Base-by-base conservation (phyloP, 23 tunicate species). In the Botrylloides violaceus region DNA sequence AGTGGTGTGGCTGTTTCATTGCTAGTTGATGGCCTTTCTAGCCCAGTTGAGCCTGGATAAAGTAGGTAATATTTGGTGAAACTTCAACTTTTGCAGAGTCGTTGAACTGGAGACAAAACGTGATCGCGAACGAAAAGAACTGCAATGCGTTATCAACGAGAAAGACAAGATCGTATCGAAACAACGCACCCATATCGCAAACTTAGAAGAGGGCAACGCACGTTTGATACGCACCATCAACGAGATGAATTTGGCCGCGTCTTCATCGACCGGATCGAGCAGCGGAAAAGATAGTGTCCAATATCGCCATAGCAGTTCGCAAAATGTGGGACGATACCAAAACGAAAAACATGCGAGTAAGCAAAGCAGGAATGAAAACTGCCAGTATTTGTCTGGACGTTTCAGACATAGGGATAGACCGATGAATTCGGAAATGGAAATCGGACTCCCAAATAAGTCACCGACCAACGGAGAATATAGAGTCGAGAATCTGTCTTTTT, bases 91-190 rank as follows among this genome's bases (percentile, higher is more conserved):
- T 75, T 68, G 26, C 39, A 77, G 81, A 25, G n/a, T 77, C 27
- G 34, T 48, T 21, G 56, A 79, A 31, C 53, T 22, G 24, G 76
- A 80, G 49, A 32, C 70, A 36, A 64, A 72, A 32, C 78, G 63
- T 1, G 37, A 72, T 30, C 70, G 78, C 4, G 85, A 80, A 61
- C 71, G 77, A 29, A 29, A 57, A n/a, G 72, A 80, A 58, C 47
- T 48, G 18, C 77, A 72, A 31, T 49, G 72, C 30, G 36, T 80
- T 6, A 36, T 80, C 32, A 70, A 80, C 28, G 59, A 49, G 30
- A 80, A 80, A 60, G 85, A 80, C 63, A 49, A 18, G 29, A 61
- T 49, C 26, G 68, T 80, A 12, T 25, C 62, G 26, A 76, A 61
- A 36, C 77, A 72, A 24, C 78, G 62, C n/a, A 72, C 26, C 24